phyloP scores from a whole-genome alignment of 2,113 vertebrate genomes.

The Talpa occidentalis region DNA sequence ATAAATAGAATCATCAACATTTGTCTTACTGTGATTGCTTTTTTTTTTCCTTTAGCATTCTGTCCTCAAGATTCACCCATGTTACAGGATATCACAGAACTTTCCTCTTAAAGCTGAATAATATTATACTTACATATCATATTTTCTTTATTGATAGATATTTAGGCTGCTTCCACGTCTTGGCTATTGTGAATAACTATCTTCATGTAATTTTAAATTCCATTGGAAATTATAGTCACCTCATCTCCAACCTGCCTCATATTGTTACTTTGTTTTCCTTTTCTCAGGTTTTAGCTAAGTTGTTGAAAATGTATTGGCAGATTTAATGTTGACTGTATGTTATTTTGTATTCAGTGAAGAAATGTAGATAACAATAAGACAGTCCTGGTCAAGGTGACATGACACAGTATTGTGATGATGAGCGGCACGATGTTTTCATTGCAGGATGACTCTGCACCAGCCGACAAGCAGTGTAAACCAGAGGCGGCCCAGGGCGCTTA shows the following conservation, averaged over 20 bases:
- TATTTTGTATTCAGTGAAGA: neutral
- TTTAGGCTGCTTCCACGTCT: neutral
- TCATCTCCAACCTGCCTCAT: neutral
- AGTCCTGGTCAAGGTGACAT: conserved; percentile 5
- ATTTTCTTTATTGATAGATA: neutral
- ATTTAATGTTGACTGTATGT: conserved; percentile 1
- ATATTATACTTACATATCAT: neutral
- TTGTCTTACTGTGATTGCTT: neutral
- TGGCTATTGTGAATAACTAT: neutral
- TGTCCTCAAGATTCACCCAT: neutral
- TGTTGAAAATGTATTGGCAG: conserved; percentile 38
- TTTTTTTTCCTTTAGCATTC: neutral
- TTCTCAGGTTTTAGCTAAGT: conserved; percentile 43
- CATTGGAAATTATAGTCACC: neutral
- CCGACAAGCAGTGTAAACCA: conserved; percentile 89
- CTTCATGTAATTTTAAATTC: conserved; percentile 8
- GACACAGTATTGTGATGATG: neutral
- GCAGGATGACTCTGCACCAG: conserved; percentile 87
- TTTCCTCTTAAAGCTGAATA: neutral
- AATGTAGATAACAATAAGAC: neutral
- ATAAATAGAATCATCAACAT: neutral
- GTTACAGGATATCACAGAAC: neutral
- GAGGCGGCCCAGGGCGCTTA: conserved; percentile 89
- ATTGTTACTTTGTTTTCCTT: neutral
- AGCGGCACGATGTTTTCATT: conserved; percentile 66